These are phyloP conservation scores for Agonopterix subpropinquella DNA, from an alignment of 2,888 invertebrate species.

Conservation along the genomic window DNA sequence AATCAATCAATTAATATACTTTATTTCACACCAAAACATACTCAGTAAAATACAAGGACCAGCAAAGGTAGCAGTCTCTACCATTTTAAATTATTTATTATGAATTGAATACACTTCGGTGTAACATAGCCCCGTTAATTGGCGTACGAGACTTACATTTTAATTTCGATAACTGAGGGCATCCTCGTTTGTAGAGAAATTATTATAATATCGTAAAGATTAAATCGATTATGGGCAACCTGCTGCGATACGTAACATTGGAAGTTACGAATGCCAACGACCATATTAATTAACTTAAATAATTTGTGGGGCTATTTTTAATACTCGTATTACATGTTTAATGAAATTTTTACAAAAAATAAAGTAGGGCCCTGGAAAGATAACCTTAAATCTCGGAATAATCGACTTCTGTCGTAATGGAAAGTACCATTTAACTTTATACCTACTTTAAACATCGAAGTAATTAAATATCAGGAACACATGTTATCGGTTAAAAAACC, in stretches of 20 bases:
- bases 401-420: too few relatives aligned
- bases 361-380: too few relatives aligned
- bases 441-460: too few relatives aligned
- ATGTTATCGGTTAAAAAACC: too few relatives aligned
- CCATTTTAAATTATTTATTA: too few relatives aligned
- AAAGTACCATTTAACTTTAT: too few relatives aligned
- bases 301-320: background rate
- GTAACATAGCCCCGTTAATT: conserved; percentile 16
- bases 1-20: too few relatives aligned
- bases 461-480: too few relatives aligned
- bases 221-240: conserved; percentile 19
- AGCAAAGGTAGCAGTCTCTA: too few relatives aligned
- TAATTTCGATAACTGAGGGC: conserved; percentile 20
- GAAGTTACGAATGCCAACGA: conserved; percentile 21
- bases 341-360: background rate
- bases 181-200: conserved; percentile 20
- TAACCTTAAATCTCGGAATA: too few relatives aligned
- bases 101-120: conserved; percentile 3
- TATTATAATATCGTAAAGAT: conserved; percentile 16
- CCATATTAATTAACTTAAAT: conserved; percentile 16
- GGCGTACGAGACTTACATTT: conserved; percentile 19
- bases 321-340: background rate
- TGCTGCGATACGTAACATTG: conserved; percentile 19
- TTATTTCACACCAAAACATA: too few relatives aligned
- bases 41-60: too few relatives aligned